These are phyloP conservation scores for Cyanoderma ruficeps DNA, from an alignment of 2,113 vertebrate genomes.

Conservation along the genomic window DNA sequence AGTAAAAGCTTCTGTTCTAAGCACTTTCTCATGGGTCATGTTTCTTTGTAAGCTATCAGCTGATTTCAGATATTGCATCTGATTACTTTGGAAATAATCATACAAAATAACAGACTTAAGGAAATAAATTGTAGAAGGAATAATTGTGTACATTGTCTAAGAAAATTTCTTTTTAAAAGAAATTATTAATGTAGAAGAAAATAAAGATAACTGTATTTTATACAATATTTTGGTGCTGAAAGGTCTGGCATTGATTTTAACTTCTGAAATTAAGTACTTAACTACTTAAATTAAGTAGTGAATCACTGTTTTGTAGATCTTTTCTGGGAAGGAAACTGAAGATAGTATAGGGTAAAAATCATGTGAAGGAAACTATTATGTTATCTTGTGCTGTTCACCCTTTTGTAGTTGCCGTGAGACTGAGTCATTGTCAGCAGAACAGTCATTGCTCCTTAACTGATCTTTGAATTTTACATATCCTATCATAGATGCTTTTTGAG, in stretches of 20 bases:
- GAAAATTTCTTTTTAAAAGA: neutral
- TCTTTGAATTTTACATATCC: neutral
- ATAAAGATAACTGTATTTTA: neutral
- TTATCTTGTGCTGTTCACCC: neutral
- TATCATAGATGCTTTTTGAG: neutral
- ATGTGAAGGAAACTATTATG: neutral
- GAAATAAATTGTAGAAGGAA: neutral
- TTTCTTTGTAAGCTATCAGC: neutral
- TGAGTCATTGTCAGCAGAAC: neutral
- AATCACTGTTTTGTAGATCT: neutral
- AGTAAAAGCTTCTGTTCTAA: neutral
- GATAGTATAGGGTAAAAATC: neutral
- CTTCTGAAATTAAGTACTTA: neutral
- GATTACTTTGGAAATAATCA: neutral
- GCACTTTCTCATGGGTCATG: neutral
- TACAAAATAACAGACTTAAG: neutral
- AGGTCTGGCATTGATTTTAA: neutral
- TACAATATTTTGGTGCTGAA: neutral
- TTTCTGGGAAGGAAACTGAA: neutral
- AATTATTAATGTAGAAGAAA: neutral
- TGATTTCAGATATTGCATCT: neutral
- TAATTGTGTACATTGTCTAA: neutral
- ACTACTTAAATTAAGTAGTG: neutral
- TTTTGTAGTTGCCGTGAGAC: neutral
- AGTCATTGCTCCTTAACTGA: neutral